A percentile compares a stretch with the other conserved stretches of the same genome.
Evolutionary conservation across 2,888 invertebrate species (phyloP).

Genomic region (Pharmacophagus antenor): DNA sequence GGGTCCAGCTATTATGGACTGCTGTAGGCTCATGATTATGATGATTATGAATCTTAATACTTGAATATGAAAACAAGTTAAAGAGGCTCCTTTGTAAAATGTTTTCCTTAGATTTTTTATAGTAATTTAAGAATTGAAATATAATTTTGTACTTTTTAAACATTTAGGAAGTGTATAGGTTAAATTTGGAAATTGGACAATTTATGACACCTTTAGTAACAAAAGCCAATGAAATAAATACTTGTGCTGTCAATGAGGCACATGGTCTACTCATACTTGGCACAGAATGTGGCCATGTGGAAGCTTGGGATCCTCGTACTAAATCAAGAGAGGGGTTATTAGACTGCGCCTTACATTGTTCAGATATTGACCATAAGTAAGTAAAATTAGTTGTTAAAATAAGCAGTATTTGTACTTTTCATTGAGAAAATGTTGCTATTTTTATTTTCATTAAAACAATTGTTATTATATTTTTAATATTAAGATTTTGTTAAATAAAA

Average conservation of each 20-base stretch:
- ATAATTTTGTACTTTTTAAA: slow-evolving; percentile 2
- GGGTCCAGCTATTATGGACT: too few species aligned
- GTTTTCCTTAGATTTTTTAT: background rate
- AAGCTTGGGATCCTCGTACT: slow-evolving; percentile 97
- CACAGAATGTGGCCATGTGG: slow-evolving; percentile 94
- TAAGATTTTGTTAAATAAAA: too few species aligned
- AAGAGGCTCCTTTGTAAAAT: too few species aligned
- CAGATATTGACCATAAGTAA: slow-evolving; percentile 74
- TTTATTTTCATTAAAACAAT: background rate
- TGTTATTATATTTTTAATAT: background rate
- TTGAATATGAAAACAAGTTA: too few species aligned
- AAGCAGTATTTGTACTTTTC: too few species aligned
- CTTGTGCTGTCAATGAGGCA: slow-evolving; percentile 91
- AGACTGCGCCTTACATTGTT: slow-evolving; percentile 88
- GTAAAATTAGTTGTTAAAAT: too few species aligned
- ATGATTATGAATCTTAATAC: too few species aligned
- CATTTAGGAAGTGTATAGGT: slow-evolving; percentile 92
- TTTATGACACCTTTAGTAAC: slow-evolving; percentile 93
- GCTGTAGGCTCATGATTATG: too few species aligned
- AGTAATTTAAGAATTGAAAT: background rate
- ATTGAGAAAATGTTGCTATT: background rate
- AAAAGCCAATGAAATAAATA: slow-evolving; percentile 88
- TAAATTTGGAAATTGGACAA: slow-evolving; percentile 97
- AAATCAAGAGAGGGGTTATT: slow-evolving; percentile 88
- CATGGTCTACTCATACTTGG: slow-evolving; percentile 94